These are phyloP conservation scores for Serrognathus titanus DNA, from an alignment of 2,888 invertebrate genomes.

Conservation along the genomic window DNA sequence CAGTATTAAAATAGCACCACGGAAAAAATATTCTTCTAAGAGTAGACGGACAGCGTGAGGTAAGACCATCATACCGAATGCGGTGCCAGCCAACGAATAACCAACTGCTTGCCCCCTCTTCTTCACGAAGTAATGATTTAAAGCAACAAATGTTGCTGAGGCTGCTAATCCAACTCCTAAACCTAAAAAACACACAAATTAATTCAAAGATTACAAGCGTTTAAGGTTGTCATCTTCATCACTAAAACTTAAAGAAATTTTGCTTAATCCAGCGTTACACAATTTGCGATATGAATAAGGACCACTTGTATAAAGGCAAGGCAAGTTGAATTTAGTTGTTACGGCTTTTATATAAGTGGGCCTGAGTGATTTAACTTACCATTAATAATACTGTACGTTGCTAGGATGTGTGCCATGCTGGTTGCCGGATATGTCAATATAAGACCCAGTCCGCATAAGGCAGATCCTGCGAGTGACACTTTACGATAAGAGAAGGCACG, in stretches of 20 bases:
- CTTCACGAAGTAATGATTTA: slow-evolving; percentile 74
- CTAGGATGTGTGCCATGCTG: slow-evolving; percentile 68
- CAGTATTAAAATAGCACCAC: slow-evolving; percentile 65
- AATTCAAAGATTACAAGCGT: neutral
- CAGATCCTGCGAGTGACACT: slow-evolving; percentile 64
- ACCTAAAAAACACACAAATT: slow-evolving; percentile 50
- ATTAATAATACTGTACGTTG: slow-evolving; percentile 72
- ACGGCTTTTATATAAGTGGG: too few species aligned
- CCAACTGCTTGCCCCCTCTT: slow-evolving; percentile 78
- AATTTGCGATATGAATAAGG: too few species aligned
- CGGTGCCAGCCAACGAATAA: slow-evolving; percentile 75
- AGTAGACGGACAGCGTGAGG: slow-evolving; percentile 69
- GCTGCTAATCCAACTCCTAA: slow-evolving; percentile 75
- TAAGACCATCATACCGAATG: slow-evolving; percentile 75
- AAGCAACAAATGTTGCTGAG: slow-evolving; percentile 73
- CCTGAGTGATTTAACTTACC: slow-evolving; percentile 53
- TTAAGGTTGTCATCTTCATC: too few species aligned
- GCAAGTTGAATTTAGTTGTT: too few species aligned
- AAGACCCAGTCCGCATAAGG: slow-evolving; percentile 64
- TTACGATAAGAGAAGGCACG: slow-evolving; percentile 72
- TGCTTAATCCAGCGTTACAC: too few species aligned
- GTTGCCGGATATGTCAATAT: slow-evolving; percentile 65
- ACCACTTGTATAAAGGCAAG: too few species aligned
- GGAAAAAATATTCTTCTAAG: slow-evolving; percentile 61
- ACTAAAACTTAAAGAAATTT: too few species aligned